Percentiles rank a stretch among this genome's conserved stretches.
These are phyloP conservation scores for Cinclus cinclus DNA, from an alignment of 2,113 vertebrate genomes.

Conservation along the genomic window DNA sequence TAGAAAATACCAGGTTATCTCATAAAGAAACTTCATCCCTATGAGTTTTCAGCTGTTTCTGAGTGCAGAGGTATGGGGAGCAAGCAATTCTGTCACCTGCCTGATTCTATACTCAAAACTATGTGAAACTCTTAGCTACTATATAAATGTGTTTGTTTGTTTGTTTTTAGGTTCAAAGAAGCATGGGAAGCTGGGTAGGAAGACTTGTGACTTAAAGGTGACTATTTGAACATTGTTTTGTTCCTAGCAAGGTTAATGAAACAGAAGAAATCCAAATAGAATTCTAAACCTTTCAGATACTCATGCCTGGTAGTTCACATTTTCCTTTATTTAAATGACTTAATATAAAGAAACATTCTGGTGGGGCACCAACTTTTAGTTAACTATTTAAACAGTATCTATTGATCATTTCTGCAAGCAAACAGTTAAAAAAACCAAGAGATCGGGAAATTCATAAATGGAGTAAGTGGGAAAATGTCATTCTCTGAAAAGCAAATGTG, in stretches of 20 bases:
- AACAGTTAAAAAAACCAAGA: background rate
- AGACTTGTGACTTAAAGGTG: background rate
- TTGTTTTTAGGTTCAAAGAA: slow-evolving; percentile 30
- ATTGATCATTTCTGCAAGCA: background rate
- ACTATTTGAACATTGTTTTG: background rate
- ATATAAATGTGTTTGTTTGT: background rate
- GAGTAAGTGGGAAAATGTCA: background rate
- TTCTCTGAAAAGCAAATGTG: background rate
- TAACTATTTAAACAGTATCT: background rate
- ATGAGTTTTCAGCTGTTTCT: background rate
- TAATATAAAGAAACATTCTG: background rate
- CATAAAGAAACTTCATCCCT: background rate
- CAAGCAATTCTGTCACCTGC: background rate
- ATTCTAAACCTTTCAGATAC: background rate
- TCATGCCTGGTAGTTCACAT: background rate
- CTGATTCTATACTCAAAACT: background rate
- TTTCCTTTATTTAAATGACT: background rate
- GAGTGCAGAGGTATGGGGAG: background rate
- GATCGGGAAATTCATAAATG: background rate
- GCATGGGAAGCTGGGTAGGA: slow-evolving; percentile 24
- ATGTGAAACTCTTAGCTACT: background rate
- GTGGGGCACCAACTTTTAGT: background rate
- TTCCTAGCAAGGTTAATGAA: background rate
- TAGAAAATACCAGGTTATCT: background rate
- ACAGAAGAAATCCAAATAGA: background rate